Conservation (phyloP, 1,140 invertebrate genomes). For the Drosophila micromelanica region DNA sequence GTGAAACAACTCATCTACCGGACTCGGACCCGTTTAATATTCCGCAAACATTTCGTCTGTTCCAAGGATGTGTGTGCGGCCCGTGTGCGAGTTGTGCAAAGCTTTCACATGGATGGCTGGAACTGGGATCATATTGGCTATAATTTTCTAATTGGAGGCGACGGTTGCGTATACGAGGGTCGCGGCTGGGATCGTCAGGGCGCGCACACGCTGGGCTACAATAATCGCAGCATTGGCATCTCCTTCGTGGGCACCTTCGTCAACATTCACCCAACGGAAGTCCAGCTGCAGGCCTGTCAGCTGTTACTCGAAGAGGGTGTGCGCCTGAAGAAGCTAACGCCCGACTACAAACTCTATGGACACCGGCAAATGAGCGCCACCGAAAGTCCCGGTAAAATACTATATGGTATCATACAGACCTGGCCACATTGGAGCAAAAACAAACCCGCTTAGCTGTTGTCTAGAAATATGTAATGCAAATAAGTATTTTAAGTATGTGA, state of each 20-base stretch:
- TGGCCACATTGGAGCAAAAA: constrained; percentile 86
- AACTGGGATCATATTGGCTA: constrained; percentile 88
- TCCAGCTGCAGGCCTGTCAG: constrained; percentile 87
- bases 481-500: constrained; percentile 9
- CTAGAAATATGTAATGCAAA: constrained; percentile 18
- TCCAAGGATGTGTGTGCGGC: constrained; percentile 84
- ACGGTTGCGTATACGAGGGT: constrained; percentile 87
- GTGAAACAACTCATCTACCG: constrained; percentile 4
- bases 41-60: not conserved
- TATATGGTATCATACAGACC: constrained; percentile 86
- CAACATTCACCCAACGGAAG: constrained; percentile 84
- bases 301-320: constrained; percentile 87
- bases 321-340: constrained; percentile 85
- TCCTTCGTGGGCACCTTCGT: constrained; percentile 90
- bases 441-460: constrained; percentile 8
- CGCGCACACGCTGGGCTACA: constrained; percentile 88
- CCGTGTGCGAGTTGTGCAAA: constrained; percentile 87
- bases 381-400: constrained; percentile 87
- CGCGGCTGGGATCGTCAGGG: constrained; percentile 88
- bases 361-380: constrained; percentile 87
- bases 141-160: constrained; percentile 89
- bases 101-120: constrained; percentile 89
- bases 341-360: constrained; percentile 87
- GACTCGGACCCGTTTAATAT: not conserved
- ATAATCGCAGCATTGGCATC: constrained; percentile 87